These are phyloP conservation scores for Aphyosemion australe DNA, from an alignment of 2,113 vertebrate species.

Conservation along the genomic window DNA sequence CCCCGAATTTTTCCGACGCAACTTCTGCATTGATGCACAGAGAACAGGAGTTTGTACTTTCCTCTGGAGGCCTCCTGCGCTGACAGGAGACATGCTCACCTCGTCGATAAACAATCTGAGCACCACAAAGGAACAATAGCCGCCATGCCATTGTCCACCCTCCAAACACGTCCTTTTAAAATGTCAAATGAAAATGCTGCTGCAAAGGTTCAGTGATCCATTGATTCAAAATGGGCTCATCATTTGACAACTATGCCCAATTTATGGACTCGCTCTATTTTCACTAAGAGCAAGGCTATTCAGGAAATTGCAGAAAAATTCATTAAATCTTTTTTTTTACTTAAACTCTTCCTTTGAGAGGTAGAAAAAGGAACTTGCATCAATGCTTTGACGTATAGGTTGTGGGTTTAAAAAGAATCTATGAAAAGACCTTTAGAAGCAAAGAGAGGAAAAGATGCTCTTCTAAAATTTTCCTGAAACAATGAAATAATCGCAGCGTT, in stretches of 20 bases:
- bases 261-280: slow-evolving; percentile 53
- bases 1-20: slow-evolving; percentile 41
- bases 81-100: slow-evolving; percentile 42
- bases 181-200: slow-evolving; percentile 69
- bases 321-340: slow-evolving; percentile 17
- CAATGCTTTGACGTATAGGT: slow-evolving; percentile 7
- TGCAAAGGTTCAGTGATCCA: slow-evolving; percentile 56
- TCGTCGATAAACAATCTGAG: slow-evolving; percentile 78
- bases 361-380: slow-evolving; percentile 8
- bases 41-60: slow-evolving; percentile 38
- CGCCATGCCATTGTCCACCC: slow-evolving; percentile 55
- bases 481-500: background rate
- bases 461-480: background rate
- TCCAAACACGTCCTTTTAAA: slow-evolving; percentile 68
- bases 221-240: slow-evolving; percentile 72
- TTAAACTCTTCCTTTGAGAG: slow-evolving; percentile 25
- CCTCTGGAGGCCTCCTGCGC: slow-evolving; percentile 50
- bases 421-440: background rate
- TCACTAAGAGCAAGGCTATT: slow-evolving; percentile 40
- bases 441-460: background rate
- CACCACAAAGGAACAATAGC: slow-evolving; percentile 73
- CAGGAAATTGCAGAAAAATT: slow-evolving; percentile 44
- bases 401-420: background rate
- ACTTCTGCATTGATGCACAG: slow-evolving; percentile 43
- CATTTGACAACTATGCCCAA: slow-evolving; percentile 61